phyloP scores from a whole-genome alignment of 1,140 invertebrate genomes.

The Pseudomyrmex dendroicus region DNA sequence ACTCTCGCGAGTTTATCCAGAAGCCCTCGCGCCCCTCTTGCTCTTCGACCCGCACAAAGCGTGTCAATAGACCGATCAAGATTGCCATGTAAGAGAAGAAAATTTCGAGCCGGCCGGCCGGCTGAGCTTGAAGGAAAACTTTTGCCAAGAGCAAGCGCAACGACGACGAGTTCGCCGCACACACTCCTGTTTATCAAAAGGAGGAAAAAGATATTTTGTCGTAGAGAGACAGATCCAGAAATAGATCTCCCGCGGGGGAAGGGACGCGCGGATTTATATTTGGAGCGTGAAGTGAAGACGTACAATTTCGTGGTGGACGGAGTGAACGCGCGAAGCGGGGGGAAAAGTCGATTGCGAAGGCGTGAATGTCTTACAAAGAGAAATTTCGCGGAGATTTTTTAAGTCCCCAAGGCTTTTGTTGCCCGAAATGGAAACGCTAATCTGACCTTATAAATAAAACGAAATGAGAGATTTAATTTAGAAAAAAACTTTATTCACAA shows the following conservation, averaged over 20 bases:
- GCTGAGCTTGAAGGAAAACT: neutral
- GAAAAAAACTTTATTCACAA: no score
- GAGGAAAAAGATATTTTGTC: constrained; percentile 41
- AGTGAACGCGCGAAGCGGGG: constrained; percentile 1
- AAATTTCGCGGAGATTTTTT: constrained; percentile 2
- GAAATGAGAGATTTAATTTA: no score
- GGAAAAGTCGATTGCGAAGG: neutral
- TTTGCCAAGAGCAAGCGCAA: constrained; percentile 9
- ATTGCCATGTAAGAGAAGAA: neutral
- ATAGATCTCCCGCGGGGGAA: constrained; percentile 36
- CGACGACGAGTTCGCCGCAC: no score
- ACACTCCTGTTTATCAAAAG: constrained; percentile 42
- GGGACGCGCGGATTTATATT: constrained; percentile 56
- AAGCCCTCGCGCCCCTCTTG: neutral
- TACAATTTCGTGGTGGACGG: constrained; percentile 42
- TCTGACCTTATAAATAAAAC: neutral
- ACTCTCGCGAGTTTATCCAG: constrained; percentile 27
- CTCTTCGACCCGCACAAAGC: neutral
- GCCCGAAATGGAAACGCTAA: neutral
- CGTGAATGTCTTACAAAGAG: neutral
- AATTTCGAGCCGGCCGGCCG: neutral
- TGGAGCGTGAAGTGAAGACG: constrained; percentile 60
- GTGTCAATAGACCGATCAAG: constrained; percentile 8
- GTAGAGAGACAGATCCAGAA: constrained; percentile 60
- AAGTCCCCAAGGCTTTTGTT: constrained; percentile 10